Base-by-base conservation (phyloP, 2,113 vertebrate genomes). In the Myrmecophaga tridactyla region DNA sequence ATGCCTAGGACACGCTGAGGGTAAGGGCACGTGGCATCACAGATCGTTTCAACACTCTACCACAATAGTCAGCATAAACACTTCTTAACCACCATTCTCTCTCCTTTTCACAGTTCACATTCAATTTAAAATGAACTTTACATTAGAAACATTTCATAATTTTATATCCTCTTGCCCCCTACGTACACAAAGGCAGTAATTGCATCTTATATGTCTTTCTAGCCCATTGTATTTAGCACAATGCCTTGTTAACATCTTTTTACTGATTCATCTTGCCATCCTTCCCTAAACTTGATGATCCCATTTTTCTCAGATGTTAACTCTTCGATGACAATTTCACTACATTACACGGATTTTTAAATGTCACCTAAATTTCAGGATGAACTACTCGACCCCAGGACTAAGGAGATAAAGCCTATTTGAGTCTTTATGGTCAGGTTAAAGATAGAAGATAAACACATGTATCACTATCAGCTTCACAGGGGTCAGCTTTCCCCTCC, bases 401-500 rank as follows among this genome's bases (percentile, higher is more conserved):
- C 88, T 87, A 95, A 94, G 41, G 53, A 90, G 84, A 67, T 56
- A 92, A 96, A 78, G 90, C 89, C 94, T 88, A 94, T 88, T 92
- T 65, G 63, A 96, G 83, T 67, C 53, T 36, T 73, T 76, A 31
- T 31, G 62, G 87, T 93, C 36, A 93, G 84, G 76, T 94, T 94
- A 82, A 78, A 90, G 85, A 92, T n/a, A 89, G 90, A 86, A 56
- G 78, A 86, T 56, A 89, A 89, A 43, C 90, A 86, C 77, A 77
- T 39, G 63, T 77, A 34, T 75, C 72, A 34, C 86, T 31, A 43
- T 0, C 58, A 93, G 89, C 90, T 43, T 81, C 1, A 1, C 0
- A 9, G 89, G 89, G 77, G 20, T 6, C n/a, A 58, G 77, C 60
- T 25, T 34, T 67, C n/a, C 29, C 51, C n/a, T 86, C 48, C 75